Conservation (phyloP, 2,797 vertebrate species). For the Neomorphus geoffroyi region DNA sequence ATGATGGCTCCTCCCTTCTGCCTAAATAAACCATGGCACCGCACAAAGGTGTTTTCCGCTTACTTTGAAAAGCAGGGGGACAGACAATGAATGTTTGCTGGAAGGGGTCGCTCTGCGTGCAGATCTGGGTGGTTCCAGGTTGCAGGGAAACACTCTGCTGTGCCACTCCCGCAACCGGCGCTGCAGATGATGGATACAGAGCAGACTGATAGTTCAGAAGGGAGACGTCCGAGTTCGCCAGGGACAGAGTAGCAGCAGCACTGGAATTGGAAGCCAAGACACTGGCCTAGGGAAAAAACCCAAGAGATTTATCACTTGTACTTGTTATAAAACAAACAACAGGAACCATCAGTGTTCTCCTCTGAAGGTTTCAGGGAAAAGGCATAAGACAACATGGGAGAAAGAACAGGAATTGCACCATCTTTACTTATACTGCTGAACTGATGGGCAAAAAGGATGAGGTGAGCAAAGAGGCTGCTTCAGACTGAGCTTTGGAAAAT, state of each 20-base stretch:
- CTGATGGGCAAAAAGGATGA: not conserved
- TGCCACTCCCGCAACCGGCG: conserved; percentile 91
- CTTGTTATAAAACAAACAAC: not conserved
- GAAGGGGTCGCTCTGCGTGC: conserved; percentile 93
- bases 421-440: not conserved
- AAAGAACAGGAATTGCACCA: not conserved
- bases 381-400: not conserved
- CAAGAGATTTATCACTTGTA: not conserved
- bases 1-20: not conserved
- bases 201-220: conserved; percentile 95
- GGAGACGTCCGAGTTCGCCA: conserved; percentile 91
- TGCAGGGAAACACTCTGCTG: conserved; percentile 93
- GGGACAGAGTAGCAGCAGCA: conserved; percentile 90
- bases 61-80: conserved; percentile 95
- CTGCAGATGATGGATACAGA: conserved; percentile 94
- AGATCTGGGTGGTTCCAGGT: conserved; percentile 92
- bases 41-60: not conserved
- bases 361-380: not conserved
- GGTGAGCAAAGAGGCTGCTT: not conserved
- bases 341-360: not conserved
- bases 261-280: conserved; percentile 87
- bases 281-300: conserved; percentile 82
- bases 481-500: not conserved
- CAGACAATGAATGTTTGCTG: conserved; percentile 98
- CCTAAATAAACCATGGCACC: not conserved